Percentiles rank a stretch among this genome's conserved stretches.
These are phyloP conservation scores for Megalopta genalis DNA, from an alignment of 1,140 invertebrate species.

Conservation along the genomic window DNA sequence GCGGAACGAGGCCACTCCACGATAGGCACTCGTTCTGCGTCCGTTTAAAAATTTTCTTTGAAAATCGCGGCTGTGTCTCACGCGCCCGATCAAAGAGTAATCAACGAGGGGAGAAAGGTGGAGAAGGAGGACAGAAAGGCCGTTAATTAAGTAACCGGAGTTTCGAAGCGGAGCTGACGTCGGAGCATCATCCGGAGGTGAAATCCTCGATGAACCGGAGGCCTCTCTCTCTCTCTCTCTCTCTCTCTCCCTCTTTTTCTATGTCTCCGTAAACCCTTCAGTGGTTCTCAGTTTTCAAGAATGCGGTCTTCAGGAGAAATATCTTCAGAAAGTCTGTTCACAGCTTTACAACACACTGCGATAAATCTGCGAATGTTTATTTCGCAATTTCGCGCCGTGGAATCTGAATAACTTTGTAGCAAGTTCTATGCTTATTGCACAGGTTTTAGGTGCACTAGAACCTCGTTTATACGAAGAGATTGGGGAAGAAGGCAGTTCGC, in stretches of 20 bases:
- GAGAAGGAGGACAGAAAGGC: constrained; percentile 40
- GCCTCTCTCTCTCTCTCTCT: not conserved
- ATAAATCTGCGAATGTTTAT: too few relatives aligned
- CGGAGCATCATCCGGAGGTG: constrained; percentile 4
- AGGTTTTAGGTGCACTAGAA: too few relatives aligned
- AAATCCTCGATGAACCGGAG: constrained; percentile 39
- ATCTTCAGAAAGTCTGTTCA: not conserved
- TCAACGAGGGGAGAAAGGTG: constrained; percentile 35
- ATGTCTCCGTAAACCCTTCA: not conserved
- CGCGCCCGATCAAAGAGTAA: constrained; percentile 60
- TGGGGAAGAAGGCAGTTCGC: too few relatives aligned
- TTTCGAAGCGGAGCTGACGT: constrained; percentile 34
- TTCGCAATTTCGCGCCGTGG: too few relatives aligned
- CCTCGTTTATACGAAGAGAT: too few relatives aligned
- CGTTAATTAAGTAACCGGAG: constrained; percentile 60
- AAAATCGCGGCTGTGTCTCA: constrained; percentile 37
- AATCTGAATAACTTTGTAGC: too few relatives aligned
- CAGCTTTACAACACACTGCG: too few relatives aligned
- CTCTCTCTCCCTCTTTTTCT: too few relatives aligned
- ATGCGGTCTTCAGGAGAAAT: constrained; percentile 5
- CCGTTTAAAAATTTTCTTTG: constrained; percentile 52
- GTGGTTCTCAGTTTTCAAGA: constrained; percentile 12
- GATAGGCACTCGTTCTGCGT: not conserved
- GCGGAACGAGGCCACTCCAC: not conserved
- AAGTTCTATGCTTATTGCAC: too few relatives aligned